These are phyloP conservation scores for Amphiura filiformis DNA, from an alignment of 35 echinoderm and acorn worm species.

Conservation along the genomic window DNA sequence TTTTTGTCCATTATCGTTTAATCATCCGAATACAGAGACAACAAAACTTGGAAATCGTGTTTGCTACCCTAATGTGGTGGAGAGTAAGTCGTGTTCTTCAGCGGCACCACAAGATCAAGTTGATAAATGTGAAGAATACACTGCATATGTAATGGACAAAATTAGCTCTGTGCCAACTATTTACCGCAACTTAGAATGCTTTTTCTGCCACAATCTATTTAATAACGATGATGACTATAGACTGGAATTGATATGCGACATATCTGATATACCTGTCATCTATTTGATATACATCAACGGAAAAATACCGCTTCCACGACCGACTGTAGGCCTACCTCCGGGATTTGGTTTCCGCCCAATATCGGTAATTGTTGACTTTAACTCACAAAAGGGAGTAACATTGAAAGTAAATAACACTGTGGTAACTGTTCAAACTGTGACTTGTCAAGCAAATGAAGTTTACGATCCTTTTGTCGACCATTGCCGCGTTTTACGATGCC, in stretches of 20 bases:
- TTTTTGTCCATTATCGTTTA: background rate
- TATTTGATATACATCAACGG: background rate
- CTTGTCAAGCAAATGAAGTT: background rate
- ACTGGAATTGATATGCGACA: background rate
- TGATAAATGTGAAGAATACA: background rate
- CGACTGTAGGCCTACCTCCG: background rate
- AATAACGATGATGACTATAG: background rate
- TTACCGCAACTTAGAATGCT: background rate
- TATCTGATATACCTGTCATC: no score
- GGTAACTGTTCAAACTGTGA: background rate
- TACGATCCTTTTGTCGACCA: background rate
- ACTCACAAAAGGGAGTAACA: background rate
- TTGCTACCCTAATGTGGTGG: background rate
- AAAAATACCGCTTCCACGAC: background rate
- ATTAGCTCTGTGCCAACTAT: background rate
- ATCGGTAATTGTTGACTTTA: slow-evolving; percentile 21
- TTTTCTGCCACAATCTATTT: background rate
- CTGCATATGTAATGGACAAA: background rate
- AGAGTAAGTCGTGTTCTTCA: background rate
- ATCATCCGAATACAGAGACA: background rate
- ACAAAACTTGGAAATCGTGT: background rate
- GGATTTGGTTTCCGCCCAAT: background rate
- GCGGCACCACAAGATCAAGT: background rate
- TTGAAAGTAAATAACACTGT: background rate
- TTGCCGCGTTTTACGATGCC: background rate